Percentiles rank a stretch among this genome's conserved stretches.
phyloP scores from a whole-genome alignment of 2,797 vertebrate genomes.

The Eulemur rubriventer region DNA sequence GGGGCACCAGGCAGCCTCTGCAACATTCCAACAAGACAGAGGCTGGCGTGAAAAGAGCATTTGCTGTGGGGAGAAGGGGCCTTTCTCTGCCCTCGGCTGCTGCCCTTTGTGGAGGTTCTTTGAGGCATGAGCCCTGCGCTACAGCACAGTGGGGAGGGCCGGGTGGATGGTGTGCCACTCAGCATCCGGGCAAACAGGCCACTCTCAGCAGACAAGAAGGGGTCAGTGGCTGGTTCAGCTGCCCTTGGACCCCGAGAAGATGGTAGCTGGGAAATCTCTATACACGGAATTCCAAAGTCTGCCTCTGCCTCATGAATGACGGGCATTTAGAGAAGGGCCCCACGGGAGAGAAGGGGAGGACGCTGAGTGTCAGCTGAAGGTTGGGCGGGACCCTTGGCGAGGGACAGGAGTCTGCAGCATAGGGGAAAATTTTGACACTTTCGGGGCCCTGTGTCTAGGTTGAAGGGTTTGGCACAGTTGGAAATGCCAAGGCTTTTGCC shows the following conservation, averaged over 20 bases:
- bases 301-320: background rate
- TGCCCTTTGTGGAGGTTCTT: constrained; percentile 59
- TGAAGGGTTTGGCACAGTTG: background rate
- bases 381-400: background rate
- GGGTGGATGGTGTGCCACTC: background rate
- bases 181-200: background rate
- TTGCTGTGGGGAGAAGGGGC: constrained; percentile 67
- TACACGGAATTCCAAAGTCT: background rate
- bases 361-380: background rate
- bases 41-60: constrained; percentile 63
- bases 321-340: background rate
- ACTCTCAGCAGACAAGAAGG: background rate
- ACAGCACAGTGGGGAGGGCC: background rate
- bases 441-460: background rate
- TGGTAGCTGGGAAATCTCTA: background rate
- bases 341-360: background rate
- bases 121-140: constrained; percentile 49
- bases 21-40: constrained; percentile 51
- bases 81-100: constrained; percentile 65
- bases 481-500: constrained; percentile 11
- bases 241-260: background rate
- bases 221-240: background rate
- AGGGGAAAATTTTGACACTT: background rate
- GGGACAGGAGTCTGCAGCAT: background rate
- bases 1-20: constrained; percentile 65